Evolutionary conservation across 2,113 vertebrate genomes (phyloP), one percentile per base, ranked within the genome.

Genomic region (Tupaia chinensis): DNA sequence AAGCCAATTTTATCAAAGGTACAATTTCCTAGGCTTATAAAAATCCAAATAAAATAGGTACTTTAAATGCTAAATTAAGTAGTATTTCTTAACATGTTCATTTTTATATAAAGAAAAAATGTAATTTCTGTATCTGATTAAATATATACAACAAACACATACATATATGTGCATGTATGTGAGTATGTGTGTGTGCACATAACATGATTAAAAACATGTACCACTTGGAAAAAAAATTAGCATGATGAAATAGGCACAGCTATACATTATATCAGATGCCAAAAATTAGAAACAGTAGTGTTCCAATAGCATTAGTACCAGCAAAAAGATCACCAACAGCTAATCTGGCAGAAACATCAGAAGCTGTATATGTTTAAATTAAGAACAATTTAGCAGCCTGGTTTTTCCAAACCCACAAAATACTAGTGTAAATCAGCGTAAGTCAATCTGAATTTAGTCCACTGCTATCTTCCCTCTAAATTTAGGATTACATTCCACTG

Each of bases 401-500:
- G 92, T 97, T 97, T 98, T 97, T 96, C 96, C 72, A 73, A 98
- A 96, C 77, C 96, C 92, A 95, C 96, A 97, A 96, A 98, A 97
- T 88, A 91, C 93, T 98, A 97, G 98, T 87, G 93, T 98, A 98
- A 97, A 98, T 98, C 96, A 95, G 97, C 95, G 85, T 97, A 96
- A 95, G 97, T 98, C 97, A 97, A 90, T 98, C 97, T 98, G 97
- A 98, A 98, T 97, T 96, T 96, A 98, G 89, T 79, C 87, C 74
- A 82, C 61, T 94, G 97, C 96, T 97, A 12, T 78, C 95, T 97
- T 98, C 93, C 95, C 97, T 97, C 97, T 98, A 97, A 98, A 98
- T 98, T 98, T 97, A 97, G 97, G 93, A 96, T 97, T 97, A 96
- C 96, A 98, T 98, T 98, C 97, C 97, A 98, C 89, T 97, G 97